phyloP scores from a whole-genome alignment of 2,888 invertebrate species.

The Cordilura impudica region DNA sequence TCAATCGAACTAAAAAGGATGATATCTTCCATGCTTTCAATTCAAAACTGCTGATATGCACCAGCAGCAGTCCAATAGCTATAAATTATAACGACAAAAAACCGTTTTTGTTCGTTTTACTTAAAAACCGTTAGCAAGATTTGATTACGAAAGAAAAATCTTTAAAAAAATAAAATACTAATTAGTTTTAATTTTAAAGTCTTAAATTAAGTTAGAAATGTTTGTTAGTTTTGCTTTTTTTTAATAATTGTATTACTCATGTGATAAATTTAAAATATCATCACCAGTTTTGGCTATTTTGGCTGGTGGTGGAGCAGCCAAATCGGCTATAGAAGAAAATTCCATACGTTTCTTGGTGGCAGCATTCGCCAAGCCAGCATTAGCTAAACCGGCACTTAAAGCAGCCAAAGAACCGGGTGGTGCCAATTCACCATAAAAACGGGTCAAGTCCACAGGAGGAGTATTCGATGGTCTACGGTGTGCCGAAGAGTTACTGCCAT shows the following conservation, averaged over 20 bases:
- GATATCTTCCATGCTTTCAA: too few relatives aligned
- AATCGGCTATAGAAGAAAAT: constrained; percentile 77
- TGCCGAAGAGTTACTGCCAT: constrained; percentile 72
- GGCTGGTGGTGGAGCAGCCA: constrained; percentile 79
- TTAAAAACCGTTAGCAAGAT: too few relatives aligned
- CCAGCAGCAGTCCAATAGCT: too few relatives aligned
- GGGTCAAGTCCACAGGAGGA: constrained; percentile 76
- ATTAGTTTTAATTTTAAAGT: too few relatives aligned
- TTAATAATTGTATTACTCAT: constrained; percentile 69
- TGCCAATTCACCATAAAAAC: constrained; percentile 74
- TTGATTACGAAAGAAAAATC: too few relatives aligned
- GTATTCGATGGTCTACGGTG: constrained; percentile 74
- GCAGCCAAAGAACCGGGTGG: constrained; percentile 69
- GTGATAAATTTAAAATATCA: constrained; percentile 76
- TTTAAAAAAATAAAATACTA: too few relatives aligned
- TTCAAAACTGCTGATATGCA: too few relatives aligned
- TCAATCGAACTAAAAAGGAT: too few relatives aligned
- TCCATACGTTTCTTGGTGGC: constrained; percentile 77
- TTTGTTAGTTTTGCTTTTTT: background rate
- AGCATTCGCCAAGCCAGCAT: constrained; percentile 54
- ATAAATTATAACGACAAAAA: too few relatives aligned
- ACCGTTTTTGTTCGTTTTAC: too few relatives aligned
- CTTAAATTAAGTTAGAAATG: background rate
- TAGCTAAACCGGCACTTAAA: constrained; percentile 58
- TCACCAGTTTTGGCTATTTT: constrained; percentile 81